These are phyloP conservation scores for Paraplagusia blochii DNA, from an alignment of 2,113 vertebrate genomes.

Conservation along the genomic window DNA sequence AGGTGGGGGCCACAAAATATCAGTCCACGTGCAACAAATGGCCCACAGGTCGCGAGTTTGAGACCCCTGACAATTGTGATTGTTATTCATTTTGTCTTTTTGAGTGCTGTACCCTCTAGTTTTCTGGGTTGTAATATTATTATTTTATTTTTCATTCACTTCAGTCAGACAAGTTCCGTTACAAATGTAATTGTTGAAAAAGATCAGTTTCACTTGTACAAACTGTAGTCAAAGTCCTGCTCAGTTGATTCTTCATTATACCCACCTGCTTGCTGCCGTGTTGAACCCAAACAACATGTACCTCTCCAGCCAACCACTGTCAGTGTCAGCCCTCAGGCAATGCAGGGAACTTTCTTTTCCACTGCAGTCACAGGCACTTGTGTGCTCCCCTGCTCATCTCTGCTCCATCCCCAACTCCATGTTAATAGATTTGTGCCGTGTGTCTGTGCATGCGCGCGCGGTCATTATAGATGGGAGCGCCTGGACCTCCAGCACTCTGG, in stretches of 20 bases:
- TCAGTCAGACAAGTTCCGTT: too few relatives aligned
- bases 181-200: too few relatives aligned
- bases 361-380: conserved; percentile 11
- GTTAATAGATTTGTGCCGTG: background rate
- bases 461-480: background rate
- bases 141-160: too few relatives aligned
- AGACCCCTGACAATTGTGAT: too few relatives aligned
- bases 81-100: too few relatives aligned
- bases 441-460: background rate
- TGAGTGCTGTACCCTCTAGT: too few relatives aligned
- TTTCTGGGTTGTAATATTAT: too few relatives aligned
- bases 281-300: conserved; percentile 25
- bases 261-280: conserved; percentile 28
- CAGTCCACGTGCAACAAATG: too few relatives aligned
- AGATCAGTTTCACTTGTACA: too few relatives aligned
- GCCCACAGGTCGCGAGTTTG: too few relatives aligned
- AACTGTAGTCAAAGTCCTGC: too few relatives aligned
- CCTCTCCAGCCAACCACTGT: conserved; percentile 34
- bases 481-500: conserved; percentile 6
- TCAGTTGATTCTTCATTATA: background rate
- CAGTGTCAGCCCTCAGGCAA: conserved; percentile 45
- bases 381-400: background rate
- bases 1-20: too few relatives aligned
- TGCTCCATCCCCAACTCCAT: background rate
- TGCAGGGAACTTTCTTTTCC: conserved; percentile 22